A percentile compares a stretch with the other conserved stretches of the same genome.
These are phyloP conservation scores for Microhierax caerulescens DNA, from an alignment of 2,797 vertebrate genomes.

Conservation along the genomic window DNA sequence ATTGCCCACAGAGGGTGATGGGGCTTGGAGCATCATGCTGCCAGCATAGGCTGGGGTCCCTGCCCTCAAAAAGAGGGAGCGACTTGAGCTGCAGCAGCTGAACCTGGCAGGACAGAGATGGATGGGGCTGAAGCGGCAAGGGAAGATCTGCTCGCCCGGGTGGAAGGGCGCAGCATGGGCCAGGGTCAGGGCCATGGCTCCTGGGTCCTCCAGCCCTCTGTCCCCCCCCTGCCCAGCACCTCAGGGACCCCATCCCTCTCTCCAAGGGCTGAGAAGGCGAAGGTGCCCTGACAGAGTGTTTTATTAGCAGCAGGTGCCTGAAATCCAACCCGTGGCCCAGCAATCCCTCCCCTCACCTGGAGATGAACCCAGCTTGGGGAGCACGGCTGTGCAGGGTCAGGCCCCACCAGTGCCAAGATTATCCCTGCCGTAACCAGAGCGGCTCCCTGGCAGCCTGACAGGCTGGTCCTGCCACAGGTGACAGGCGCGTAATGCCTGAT, in stretches of 20 bases:
- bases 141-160: neutral
- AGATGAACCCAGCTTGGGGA: slow-evolving; percentile 16
- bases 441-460: neutral
- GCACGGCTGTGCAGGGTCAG: neutral
- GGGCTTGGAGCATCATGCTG: fast-evolving
- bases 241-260: neutral
- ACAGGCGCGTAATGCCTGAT: slow-evolving; percentile 50
- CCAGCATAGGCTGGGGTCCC: neutral
- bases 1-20: fast-evolving
- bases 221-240: neutral
- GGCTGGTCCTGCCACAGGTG: neutral
- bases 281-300: slow-evolving; percentile 52
- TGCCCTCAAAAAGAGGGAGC: neutral
- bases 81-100: fast-evolving
- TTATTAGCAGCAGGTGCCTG: slow-evolving; percentile 65
- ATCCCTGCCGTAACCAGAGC: neutral
- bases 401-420: fast-evolving
- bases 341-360: slow-evolving; percentile 27
- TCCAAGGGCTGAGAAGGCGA: neutral
- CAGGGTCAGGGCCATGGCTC: fast-evolving
- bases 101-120: neutral
- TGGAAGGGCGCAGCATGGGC: neutral
- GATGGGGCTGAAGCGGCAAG: neutral
- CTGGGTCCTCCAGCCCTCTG: neutral
- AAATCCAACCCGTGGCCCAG: slow-evolving; percentile 5